Base-by-base conservation (phyloP, 2,888 invertebrate species). In the Stenolophus ochropezus region DNA sequence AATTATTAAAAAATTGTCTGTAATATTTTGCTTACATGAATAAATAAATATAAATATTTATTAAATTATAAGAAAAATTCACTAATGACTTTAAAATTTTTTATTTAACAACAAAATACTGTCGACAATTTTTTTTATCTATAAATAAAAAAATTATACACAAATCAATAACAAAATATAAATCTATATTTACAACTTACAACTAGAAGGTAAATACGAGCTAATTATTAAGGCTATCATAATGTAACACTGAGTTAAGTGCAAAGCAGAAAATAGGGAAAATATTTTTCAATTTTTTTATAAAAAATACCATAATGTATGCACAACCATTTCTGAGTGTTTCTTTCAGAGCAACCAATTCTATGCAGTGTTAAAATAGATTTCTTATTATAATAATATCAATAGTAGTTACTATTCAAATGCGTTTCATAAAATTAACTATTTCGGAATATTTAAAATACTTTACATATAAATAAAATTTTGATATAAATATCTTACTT, bases 41-140 rank as follows among this genome's bases (percentile, higher is more conserved):
- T 84, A 84, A 83, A 83, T 83, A 83, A 82, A 81, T 83, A 83
- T 74, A 77, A 71, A 82, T 81, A 83, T n/a, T 49, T 74, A 73
- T 69, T 33, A 27, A 69, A 69, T 42, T 33, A 33, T 6, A 69
- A 69, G 16, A 56, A 74, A 75, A 82, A 78, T 82, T 82, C 58
- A 61, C 56, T 69, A 69, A 58, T 58, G 58, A 58, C 23, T 58
- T 58, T 1, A 58, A 58, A 69, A 69, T 33, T 16, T 69, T 61
- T 69, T 69, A 33, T 69, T 69, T 23, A 75, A 75, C 61, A 77
- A 77, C 65, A 77, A 77, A 77, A 77, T 77, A 77, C 65, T 77
- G 61, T 16, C 23, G 65, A 77, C 61, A 65, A 77, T 77, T 77
- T 77, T 77, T 21, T 27, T 20, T 75, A 71, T 20, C 16, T 53